A percentile compares a stretch with the other conserved stretches of the same genome.
Evolutionary conservation across 2,888 invertebrate species (phyloP).

Genomic region (Mesorhabditis belari): DNA sequence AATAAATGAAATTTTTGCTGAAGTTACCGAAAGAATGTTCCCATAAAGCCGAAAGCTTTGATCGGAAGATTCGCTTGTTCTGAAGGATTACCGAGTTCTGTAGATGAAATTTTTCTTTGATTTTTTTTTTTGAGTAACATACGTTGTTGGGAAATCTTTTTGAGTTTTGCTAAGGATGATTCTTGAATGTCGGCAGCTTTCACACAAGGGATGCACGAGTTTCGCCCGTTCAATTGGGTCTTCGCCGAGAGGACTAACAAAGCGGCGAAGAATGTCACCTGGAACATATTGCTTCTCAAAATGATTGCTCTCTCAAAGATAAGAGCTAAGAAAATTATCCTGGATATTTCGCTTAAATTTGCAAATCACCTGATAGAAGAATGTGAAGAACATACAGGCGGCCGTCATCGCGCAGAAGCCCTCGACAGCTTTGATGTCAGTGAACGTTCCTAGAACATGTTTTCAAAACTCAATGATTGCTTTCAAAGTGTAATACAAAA

Average conservation of each 20-base stretch:
- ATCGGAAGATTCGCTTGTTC: conserved; percentile 1
- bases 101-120: not conserved
- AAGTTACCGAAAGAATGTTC: conserved; percentile 35
- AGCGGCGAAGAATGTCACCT: conserved; percentile 83
- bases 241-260: conserved; percentile 84
- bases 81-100: not conserved
- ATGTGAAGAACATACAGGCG: conserved; percentile 80
- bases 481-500: too few relatives aligned
- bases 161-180: not conserved
- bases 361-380: conserved; percentile 75
- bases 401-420: conserved; percentile 94
- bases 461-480: conserved; percentile 60
- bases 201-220: conserved; percentile 40
- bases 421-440: conserved; percentile 84
- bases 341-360: too few relatives aligned
- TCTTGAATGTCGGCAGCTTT: conserved; percentile 20
- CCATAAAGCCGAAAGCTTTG: conserved; percentile 42
- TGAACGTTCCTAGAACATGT: conserved; percentile 82
- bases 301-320: too few relatives aligned
- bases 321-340: not conserved
- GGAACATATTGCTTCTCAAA: conserved; percentile 50
- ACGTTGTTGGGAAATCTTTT: not conserved
- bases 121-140: not conserved
- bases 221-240: conserved; percentile 74
- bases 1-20: not conserved